Conservation (phyloP, 1,140 invertebrate genomes). For the Heliconius hermathena region DNA sequence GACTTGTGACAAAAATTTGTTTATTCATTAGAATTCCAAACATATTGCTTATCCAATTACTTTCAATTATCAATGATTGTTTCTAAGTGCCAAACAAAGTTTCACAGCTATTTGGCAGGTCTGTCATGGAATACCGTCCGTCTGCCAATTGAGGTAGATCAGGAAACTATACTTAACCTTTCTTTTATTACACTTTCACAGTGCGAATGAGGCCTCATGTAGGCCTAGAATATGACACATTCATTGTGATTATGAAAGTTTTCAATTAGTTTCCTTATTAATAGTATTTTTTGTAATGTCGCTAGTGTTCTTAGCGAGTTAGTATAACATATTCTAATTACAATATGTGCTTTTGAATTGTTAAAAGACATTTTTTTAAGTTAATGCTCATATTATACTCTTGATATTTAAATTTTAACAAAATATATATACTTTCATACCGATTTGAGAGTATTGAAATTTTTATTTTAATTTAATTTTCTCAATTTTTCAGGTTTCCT, state of each 20-base stretch:
- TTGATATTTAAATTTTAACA: background rate
- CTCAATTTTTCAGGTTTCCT: background rate
- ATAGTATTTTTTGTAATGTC: background rate
- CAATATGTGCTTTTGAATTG: background rate
- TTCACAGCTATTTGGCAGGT: constrained; percentile 35
- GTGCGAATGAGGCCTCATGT: background rate
- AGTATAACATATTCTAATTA: background rate
- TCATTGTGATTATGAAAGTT: background rate
- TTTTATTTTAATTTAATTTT: too few species aligned
- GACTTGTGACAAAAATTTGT: constrained; percentile 47
- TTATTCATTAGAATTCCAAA: constrained; percentile 49
- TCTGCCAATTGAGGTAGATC: constrained; percentile 75
- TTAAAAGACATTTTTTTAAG: background rate
- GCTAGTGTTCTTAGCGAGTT: background rate
- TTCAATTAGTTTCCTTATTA: background rate
- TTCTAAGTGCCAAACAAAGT: constrained; percentile 36
- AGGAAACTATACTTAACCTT: constrained; percentile 39
- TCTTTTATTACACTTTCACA: background rate
- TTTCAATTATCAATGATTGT: constrained; percentile 37
- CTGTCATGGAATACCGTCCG: constrained; percentile 44
- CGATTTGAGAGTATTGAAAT: background rate
- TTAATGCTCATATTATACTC: too few species aligned
- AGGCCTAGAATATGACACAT: constrained; percentile 2
- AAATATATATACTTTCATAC: background rate
- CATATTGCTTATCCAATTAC: constrained; percentile 46